phyloP scores from a whole-genome alignment of 2,113 vertebrate species.

The Irena cyanogastra region DNA sequence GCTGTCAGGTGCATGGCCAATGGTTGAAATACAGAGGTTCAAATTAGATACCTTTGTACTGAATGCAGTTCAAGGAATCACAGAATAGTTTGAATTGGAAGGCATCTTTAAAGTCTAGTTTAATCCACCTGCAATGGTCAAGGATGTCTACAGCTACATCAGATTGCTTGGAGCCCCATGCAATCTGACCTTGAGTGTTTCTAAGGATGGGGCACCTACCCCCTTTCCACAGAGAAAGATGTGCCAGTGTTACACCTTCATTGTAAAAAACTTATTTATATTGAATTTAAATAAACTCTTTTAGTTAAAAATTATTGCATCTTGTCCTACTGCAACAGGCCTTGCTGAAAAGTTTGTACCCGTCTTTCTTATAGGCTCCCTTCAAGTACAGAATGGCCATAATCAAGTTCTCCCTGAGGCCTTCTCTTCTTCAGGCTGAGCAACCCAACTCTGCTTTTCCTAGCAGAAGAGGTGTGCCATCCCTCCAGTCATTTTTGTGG shows the following conservation, averaged over 20 bases:
- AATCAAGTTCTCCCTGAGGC: background rate
- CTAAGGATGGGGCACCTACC: background rate
- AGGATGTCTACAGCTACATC: fast-evolving
- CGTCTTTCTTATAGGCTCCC: background rate
- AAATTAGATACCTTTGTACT: background rate
- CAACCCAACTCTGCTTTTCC: background rate
- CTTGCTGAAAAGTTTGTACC: background rate
- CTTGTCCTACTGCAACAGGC: background rate
- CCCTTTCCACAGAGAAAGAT: background rate
- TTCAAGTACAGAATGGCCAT: background rate
- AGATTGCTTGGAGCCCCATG: background rate
- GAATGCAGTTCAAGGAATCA: background rate
- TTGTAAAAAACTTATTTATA: background rate
- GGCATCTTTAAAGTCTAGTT: background rate
- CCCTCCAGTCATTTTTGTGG: background rate
- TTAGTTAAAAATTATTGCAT: background rate
- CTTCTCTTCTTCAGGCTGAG: background rate
- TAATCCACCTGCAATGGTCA: background rate
- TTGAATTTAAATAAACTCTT: background rate
- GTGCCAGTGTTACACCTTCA: background rate
- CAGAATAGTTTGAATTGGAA: background rate
- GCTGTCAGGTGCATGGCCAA: background rate
- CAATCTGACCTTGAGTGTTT: background rate
- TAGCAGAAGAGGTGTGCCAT: background rate
- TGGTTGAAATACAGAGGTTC: background rate